phyloP scores from a whole-genome alignment of 2,797 vertebrate species.

The Argya squamiceps region DNA sequence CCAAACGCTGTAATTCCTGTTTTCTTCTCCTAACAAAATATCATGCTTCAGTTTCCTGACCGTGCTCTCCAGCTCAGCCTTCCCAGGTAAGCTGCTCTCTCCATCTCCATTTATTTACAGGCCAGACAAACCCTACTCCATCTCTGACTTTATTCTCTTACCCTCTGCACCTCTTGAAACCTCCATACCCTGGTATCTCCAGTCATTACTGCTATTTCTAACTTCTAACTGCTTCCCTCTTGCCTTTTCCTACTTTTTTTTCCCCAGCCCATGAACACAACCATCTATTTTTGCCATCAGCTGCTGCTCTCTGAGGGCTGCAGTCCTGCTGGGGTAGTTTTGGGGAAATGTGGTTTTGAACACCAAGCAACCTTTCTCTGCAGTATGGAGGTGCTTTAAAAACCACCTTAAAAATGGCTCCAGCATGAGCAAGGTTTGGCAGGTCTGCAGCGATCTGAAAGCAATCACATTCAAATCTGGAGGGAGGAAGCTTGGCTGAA shows the following conservation, averaged over 20 bases:
- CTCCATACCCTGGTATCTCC: not conserved
- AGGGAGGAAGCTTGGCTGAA: slow-evolving; percentile 63
- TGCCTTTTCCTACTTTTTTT: not conserved
- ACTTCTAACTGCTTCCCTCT: not conserved
- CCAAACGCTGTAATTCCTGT: not conserved
- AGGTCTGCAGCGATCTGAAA: slow-evolving; percentile 41
- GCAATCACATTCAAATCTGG: slow-evolving; percentile 29
- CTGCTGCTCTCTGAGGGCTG: not conserved
- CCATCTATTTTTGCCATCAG: not conserved
- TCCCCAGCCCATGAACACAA: not conserved
- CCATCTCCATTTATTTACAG: not conserved
- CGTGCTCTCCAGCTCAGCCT: not conserved
- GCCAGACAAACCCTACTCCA: not conserved
- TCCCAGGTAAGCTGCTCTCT: not conserved
- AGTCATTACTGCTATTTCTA: not conserved
- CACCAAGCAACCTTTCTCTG: not conserved
- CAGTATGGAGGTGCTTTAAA: slow-evolving; percentile 26
- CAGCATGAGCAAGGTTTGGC: slow-evolving; percentile 49
- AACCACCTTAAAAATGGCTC: slow-evolving; percentile 31
- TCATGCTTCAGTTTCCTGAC: not conserved
- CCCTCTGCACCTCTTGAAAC: not conserved
- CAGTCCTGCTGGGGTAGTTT: not conserved
- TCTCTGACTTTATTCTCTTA: not conserved
- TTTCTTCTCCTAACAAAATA: not conserved
- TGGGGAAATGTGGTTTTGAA: not conserved